These are phyloP conservation scores for Poeciliopsis paucimaculata DNA, from an alignment of 2,797 vertebrate genomes.

Conservation along the genomic window DNA sequence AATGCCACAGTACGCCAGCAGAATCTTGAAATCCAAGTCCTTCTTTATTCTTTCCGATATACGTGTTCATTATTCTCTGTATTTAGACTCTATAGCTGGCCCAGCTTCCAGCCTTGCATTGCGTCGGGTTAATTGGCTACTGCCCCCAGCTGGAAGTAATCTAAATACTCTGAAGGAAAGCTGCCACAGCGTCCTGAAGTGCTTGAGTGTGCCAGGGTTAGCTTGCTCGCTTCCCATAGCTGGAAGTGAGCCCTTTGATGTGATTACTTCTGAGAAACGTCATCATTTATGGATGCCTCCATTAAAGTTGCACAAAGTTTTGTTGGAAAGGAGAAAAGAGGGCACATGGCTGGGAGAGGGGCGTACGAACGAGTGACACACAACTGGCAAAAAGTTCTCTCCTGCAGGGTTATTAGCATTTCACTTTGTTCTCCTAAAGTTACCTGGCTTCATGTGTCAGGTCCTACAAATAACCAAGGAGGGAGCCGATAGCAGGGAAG, in stretches of 20 bases:
- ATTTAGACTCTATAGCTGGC: conserved; percentile 16
- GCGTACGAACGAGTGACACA: conserved; percentile 42
- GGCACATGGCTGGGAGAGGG: conserved; percentile 46
- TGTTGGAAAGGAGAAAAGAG: conserved; percentile 55
- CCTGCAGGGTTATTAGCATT: conserved; percentile 22
- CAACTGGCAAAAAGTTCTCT: conserved; percentile 49
- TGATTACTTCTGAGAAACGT: conserved; percentile 84
- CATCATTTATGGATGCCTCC: conserved; percentile 89
- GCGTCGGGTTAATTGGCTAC: conserved; percentile 71
- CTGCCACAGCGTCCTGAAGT: conserved; percentile 65
- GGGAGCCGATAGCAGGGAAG: conserved; percentile 5
- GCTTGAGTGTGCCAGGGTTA: conserved; percentile 73
- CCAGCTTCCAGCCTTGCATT: conserved; percentile 48
- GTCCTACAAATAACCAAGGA: conserved; percentile 9
- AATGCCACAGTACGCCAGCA: conserved; percentile 8
- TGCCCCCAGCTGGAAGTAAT: conserved; percentile 74
- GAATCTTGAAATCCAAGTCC: background rate
- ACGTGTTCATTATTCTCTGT: background rate
- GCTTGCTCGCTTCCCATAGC: conserved; percentile 72
- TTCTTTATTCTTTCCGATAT: background rate
- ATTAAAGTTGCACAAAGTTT: conserved; percentile 80
- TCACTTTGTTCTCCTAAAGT: conserved; percentile 26
- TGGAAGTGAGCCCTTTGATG: conserved; percentile 84
- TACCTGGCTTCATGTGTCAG: conserved; percentile 10
- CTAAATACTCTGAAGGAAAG: conserved; percentile 75